Percentiles rank a stretch among this genome's conserved stretches.
phyloP scores from a whole-genome alignment of 2,797 vertebrate genomes.

The Melanogrammus aeglefinus region DNA sequence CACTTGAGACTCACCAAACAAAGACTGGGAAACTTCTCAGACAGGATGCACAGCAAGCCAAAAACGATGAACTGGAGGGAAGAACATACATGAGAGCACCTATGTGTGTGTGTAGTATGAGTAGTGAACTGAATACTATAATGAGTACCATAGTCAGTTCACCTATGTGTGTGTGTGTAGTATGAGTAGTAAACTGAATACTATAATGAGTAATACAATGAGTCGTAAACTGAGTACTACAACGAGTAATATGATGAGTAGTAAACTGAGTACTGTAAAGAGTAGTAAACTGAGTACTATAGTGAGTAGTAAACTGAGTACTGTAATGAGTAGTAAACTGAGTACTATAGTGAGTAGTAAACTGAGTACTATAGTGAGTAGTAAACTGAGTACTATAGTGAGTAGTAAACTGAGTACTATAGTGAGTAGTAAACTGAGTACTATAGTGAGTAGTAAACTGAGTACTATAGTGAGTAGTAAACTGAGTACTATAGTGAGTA shows the following conservation, averaged over 20 bases:
- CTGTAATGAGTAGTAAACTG: no score
- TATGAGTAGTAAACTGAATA: not conserved
- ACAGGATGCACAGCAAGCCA: constrained; percentile 60
- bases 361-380: not conserved
- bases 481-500: not conserved
- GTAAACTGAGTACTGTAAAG: not conserved
- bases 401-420: not conserved
- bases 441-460: no score
- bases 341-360: no score
- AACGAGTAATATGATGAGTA: not conserved
- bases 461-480: not conserved
- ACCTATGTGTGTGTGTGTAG: no score
- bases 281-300: not conserved
- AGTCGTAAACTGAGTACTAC: no score
- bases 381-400: no score
- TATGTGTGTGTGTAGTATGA: not conserved
- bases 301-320: not conserved
- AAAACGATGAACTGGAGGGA: constrained; percentile 52
- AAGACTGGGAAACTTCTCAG: constrained; percentile 63
- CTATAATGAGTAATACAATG: not conserved
- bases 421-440: not conserved
- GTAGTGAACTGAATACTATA: not conserved
- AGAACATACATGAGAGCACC: constrained; percentile 1
- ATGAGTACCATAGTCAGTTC: no score
- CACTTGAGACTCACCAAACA: constrained; percentile 65